Conservation (phyloP, 2,888 invertebrate genomes). For the Nesidiocoris tenuis region DNA sequence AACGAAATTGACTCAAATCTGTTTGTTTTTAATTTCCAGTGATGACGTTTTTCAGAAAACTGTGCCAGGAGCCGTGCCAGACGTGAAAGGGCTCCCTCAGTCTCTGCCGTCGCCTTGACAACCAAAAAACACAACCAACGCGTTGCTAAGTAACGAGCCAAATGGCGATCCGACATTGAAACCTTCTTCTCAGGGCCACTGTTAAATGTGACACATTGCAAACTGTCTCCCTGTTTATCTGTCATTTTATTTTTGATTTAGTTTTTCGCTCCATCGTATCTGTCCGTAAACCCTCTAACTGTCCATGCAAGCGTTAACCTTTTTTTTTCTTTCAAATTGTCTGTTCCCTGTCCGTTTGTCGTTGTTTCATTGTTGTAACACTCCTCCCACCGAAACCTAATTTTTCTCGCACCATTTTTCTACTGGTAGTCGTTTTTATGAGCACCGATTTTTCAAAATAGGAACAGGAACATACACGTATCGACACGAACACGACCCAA, state of each 20-base stretch:
- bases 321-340: slow-evolving; percentile 17
- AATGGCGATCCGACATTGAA: neutral
- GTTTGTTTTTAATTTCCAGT: slow-evolving; percentile 31
- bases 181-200: slow-evolving; percentile 30
- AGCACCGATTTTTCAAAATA: slow-evolving; percentile 26
- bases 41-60: slow-evolving; percentile 47
- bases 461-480: slow-evolving; percentile 18
- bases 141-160: neutral
- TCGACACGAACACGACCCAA: neutral
- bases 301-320: neutral
- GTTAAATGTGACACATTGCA: slow-evolving; percentile 43
- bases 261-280: neutral
- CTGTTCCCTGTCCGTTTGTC: neutral
- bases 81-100: slow-evolving; percentile 44
- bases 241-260: slow-evolving; percentile 15
- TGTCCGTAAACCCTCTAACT: neutral
- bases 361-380: neutral
- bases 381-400: slow-evolving; percentile 22
- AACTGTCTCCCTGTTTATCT: slow-evolving; percentile 33
- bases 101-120: slow-evolving; percentile 44
- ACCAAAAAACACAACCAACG: neutral
- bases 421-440: neutral
- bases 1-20: too few species aligned
- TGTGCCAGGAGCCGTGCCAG: slow-evolving; percentile 46
- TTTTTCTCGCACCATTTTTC: slow-evolving; percentile 11